phyloP scores from a whole-genome alignment of 2,797 vertebrate genomes.

The Nyctalus aviator region DNA sequence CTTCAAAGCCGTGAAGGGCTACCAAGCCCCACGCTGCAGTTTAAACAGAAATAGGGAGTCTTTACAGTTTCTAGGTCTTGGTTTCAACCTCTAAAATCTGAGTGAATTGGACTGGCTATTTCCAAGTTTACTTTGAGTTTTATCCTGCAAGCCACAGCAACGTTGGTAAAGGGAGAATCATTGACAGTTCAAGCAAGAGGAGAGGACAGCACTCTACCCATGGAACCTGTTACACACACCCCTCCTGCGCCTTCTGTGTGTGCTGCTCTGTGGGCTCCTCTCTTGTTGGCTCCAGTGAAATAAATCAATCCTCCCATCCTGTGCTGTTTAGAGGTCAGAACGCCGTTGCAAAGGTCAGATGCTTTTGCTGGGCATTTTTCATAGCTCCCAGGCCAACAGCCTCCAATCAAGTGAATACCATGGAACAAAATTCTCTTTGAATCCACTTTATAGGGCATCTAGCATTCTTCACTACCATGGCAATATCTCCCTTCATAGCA shows the following conservation, averaged over 20 bases:
- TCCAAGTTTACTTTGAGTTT: neutral
- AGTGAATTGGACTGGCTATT: neutral
- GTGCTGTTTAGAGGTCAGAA: neutral
- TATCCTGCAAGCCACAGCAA: neutral
- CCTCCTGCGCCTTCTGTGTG: rapidly evolving
- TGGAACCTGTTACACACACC: neutral
- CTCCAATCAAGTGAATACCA: neutral
- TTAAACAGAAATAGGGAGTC: neutral
- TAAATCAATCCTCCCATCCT: neutral
- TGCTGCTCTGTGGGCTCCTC: neutral
- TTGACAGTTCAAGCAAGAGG: neutral
- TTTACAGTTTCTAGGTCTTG: neutral
- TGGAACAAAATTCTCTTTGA: neutral
- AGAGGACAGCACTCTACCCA: neutral
- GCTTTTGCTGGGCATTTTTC: neutral
- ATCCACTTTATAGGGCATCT: neutral
- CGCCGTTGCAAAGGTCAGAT: rapidly evolving
- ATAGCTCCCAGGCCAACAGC: neutral
- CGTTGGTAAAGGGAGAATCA: neutral
- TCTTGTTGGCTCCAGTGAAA: neutral
- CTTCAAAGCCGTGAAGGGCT: neutral
- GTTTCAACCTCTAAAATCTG: neutral
- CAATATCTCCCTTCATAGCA: neutral
- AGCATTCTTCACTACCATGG: neutral
- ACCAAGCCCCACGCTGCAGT: neutral